Evolutionary conservation across 2,888 invertebrate genomes (phyloP).

Genomic region (Aspidiotus rigidus): DNA sequence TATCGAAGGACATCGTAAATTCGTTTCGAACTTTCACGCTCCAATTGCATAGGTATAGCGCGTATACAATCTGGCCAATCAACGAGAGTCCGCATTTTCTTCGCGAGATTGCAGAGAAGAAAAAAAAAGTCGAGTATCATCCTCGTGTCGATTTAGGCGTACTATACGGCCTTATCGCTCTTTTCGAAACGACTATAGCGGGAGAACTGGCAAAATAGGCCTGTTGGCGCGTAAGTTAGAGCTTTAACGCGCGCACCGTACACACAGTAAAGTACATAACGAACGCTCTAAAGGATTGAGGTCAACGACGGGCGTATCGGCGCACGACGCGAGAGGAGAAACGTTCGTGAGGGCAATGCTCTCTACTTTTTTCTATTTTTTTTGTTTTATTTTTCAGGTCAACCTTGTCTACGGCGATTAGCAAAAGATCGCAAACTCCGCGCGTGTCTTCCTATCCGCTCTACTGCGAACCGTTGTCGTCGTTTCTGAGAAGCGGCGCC

Average conservation of each 20-base stretch:
- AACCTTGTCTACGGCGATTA: constrained; percentile 34
- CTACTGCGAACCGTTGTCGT: neutral
- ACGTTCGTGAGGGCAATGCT: constrained; percentile 24
- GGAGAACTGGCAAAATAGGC: neutral
- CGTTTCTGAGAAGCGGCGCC: neutral
- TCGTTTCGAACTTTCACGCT: no score
- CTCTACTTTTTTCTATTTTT: constrained; percentile 21
- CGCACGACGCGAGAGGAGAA: constrained; percentile 14
- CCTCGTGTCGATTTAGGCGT: no score
- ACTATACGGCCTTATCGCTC: constrained; percentile 3
- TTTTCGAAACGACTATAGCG: neutral
- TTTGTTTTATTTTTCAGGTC: constrained; percentile 32
- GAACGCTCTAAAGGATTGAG: neutral
- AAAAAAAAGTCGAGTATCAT: no score
- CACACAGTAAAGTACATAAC: neutral
- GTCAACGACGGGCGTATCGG: constrained; percentile 2
- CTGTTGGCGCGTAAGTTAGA: no score
- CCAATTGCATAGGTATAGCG: no score
- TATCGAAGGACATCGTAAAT: no score
- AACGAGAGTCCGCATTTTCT: no score
- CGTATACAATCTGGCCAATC: no score
- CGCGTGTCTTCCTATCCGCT: constrained; percentile 6
- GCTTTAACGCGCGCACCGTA: neutral
- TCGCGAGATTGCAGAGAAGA: no score
- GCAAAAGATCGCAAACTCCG: constrained; percentile 30